Conservation (phyloP, 2,113 vertebrate species). For the Chaenocephalus aceratus region DNA sequence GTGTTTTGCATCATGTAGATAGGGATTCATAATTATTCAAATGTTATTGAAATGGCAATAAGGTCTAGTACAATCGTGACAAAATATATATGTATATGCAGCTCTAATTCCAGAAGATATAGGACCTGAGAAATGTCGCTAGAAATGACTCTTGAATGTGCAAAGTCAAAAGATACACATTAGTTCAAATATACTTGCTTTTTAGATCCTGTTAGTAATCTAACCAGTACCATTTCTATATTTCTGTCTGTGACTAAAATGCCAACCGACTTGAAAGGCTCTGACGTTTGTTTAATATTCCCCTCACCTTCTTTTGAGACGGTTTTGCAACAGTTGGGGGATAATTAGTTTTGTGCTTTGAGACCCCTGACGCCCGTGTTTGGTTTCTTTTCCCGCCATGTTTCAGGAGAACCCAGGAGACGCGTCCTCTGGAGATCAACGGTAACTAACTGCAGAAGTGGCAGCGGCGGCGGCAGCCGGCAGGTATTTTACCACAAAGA, state of each 20-base stretch:
- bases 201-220: not conserved
- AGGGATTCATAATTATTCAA: too few relatives aligned
- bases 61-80: too few relatives aligned
- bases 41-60: too few relatives aligned
- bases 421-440: slow-evolving; percentile 45
- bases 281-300: slow-evolving; percentile 5
- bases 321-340: slow-evolving; percentile 47
- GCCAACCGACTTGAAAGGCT: slow-evolving; percentile 18
- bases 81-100: too few relatives aligned
- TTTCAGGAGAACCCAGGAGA: slow-evolving; percentile 64
- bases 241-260: not conserved
- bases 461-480: slow-evolving; percentile 65
- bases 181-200: not conserved
- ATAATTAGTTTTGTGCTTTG: slow-evolving; percentile 65
- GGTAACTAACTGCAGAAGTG: slow-evolving; percentile 41
- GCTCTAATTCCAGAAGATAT: too few relatives aligned
- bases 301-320: slow-evolving; percentile 49
- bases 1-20: too few relatives aligned
- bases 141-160: too few relatives aligned
- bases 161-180: too few relatives aligned
- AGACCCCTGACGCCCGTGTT: slow-evolving; percentile 60
- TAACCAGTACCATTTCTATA: not conserved
- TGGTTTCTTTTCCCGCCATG: slow-evolving; percentile 57
- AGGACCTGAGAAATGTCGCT: too few relatives aligned
- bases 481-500: slow-evolving; percentile 76